Percentiles rank a stretch among this genome's conserved stretches.
phyloP scores from a whole-genome alignment of 2,113 vertebrate species.

The Malurus elegans region DNA sequence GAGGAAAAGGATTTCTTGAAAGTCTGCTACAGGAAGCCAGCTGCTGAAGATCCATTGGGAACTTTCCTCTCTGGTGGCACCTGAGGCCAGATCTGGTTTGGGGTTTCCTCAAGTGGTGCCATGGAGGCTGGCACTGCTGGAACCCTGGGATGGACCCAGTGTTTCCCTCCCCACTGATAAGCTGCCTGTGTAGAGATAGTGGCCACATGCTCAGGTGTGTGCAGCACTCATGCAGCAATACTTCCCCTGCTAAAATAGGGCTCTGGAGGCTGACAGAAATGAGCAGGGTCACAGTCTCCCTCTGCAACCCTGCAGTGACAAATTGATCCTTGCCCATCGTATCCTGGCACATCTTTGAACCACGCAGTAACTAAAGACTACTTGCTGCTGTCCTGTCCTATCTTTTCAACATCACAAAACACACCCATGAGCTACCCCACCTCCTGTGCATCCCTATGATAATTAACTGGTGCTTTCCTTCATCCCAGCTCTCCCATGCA shows the following conservation, averaged over 20 bases:
- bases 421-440: rapidly evolving
- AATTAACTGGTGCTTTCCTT: neutral
- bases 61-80: neutral
- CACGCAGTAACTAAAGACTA: neutral
- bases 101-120: rapidly evolving
- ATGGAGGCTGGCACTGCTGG: rapidly evolving
- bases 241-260: neutral
- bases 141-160: rapidly evolving
- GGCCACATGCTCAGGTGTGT: neutral
- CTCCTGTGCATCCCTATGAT: neutral
- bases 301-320: neutral
- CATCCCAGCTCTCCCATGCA: neutral
- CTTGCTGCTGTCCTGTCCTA: neutral
- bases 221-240: rapidly evolving
- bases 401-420: neutral
- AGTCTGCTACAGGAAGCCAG: rapidly evolving
- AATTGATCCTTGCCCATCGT: rapidly evolving
- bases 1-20: neutral
- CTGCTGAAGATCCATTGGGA: neutral
- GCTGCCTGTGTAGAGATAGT: neutral
- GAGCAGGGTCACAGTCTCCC: neutral
- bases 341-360: too few relatives aligned
- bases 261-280: neutral
- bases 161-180: neutral
- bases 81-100: rapidly evolving